Evolutionary conservation across 2,113 vertebrate genomes (phyloP).

Genomic region (Ciconia stormi): DNA sequence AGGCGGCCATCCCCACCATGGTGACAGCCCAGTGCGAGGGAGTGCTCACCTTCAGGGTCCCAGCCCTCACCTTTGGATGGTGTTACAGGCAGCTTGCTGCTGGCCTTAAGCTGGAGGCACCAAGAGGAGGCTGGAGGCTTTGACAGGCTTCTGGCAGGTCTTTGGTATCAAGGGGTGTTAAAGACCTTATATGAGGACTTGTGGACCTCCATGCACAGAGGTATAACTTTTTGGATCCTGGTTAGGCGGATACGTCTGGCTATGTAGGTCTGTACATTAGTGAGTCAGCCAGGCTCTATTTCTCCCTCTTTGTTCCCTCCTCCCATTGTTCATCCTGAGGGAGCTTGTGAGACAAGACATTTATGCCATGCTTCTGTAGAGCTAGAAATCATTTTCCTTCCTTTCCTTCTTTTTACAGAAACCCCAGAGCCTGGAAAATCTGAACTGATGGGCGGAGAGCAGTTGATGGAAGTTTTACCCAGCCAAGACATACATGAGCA

Average conservation of each 20-base stretch:
- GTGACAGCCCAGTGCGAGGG: fast-evolving
- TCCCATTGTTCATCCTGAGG: neutral
- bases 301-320: neutral
- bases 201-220: neutral
- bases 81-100: neutral
- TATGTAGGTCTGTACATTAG: neutral
- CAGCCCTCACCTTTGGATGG: neutral
- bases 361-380: neutral
- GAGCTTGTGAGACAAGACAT: neutral
- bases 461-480: neutral
- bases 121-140: neutral
- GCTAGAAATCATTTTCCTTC: neutral
- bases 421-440: neutral
- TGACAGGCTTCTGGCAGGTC: neutral
- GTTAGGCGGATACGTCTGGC: neutral
- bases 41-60: neutral
- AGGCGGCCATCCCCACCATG: neutral
- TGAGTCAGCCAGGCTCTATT: neutral
- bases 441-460: neutral
- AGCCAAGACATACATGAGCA: neutral
- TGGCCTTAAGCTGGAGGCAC: neutral
- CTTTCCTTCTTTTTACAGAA: neutral
- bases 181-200: neutral
- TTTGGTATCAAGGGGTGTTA: neutral
- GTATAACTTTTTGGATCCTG: neutral